phyloP scores from a whole-genome alignment of 92 coral and sea anemone genomes.

The Micromussa lordhowensis region DNA sequence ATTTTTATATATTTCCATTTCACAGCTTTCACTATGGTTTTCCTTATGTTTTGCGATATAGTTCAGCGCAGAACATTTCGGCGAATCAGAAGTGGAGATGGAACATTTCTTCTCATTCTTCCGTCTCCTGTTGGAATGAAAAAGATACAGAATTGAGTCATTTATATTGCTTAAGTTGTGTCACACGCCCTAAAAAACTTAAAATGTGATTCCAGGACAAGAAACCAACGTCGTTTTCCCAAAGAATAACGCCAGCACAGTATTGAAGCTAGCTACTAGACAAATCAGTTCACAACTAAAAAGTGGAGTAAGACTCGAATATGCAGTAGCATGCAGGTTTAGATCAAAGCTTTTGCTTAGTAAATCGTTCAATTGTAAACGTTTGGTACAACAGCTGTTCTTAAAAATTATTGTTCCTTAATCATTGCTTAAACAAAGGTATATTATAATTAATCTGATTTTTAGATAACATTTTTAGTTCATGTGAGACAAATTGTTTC shows the following conservation, averaged over 20 bases:
- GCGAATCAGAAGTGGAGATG: conserved; percentile 13
- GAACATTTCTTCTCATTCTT: conserved; percentile 6
- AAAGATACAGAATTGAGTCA: neutral
- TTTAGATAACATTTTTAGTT: neutral
- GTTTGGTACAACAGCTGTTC: neutral
- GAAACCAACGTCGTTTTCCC: neutral
- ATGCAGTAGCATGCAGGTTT: neutral
- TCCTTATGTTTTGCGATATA: too few relatives aligned
- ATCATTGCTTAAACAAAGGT: neutral
- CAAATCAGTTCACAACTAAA: too few relatives aligned
- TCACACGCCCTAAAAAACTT: neutral
- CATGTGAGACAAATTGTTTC: neutral
- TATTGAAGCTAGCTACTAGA: neutral
- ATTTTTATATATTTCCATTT: neutral
- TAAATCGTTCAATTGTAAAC: neutral
- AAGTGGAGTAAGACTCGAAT: neutral
- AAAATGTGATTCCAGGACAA: neutral
- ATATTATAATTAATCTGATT: neutral
- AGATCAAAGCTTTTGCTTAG: too few relatives aligned
- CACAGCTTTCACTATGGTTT: neutral
- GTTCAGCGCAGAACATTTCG: neutral
- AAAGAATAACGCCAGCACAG: neutral
- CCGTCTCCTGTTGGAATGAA: conserved; percentile 24
- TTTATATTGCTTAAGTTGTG: neutral
- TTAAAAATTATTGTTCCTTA: neutral